Conservation (phyloP, 2,113 vertebrate genomes). For the Vidua macroura region DNA sequence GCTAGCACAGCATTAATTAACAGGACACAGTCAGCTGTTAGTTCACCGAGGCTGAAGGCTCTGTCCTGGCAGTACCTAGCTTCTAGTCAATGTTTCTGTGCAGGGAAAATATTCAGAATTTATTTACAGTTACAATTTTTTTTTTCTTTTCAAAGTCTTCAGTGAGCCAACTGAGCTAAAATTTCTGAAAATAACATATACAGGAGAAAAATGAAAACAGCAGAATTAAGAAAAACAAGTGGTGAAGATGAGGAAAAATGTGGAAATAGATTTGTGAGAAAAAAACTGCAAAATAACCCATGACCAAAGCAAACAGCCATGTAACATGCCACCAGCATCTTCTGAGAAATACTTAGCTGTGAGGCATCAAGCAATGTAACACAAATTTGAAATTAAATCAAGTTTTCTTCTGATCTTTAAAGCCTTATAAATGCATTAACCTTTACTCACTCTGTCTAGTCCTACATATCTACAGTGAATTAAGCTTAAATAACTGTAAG, state of each 20-base stretch:
- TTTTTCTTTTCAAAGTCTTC: not conserved
- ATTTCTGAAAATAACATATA: not conserved
- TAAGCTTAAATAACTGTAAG: not conserved
- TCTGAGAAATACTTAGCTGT: not conserved
- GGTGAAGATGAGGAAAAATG: not conserved
- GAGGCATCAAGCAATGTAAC: not conserved
- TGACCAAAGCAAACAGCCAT: constrained; percentile 28
- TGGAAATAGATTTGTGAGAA: not conserved
- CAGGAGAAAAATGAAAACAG: not conserved
- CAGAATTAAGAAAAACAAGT: not conserved
- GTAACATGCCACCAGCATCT: not conserved
- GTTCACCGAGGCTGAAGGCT: not conserved
- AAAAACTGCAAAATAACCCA: not conserved
- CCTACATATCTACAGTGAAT: not conserved
- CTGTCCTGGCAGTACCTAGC: not conserved
- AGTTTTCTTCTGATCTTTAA: constrained; percentile 30
- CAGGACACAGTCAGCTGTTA: not conserved
- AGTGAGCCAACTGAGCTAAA: not conserved
- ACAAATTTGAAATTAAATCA: not conserved
- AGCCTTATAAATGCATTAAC: not conserved
- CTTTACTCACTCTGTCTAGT: not conserved
- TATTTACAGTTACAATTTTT: not conserved
- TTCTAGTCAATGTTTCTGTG: not conserved
- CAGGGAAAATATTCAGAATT: not conserved
- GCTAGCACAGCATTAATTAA: not conserved